A percentile compares a stretch with the other conserved stretches of the same genome.
Conservation (phyloP, 2,113 vertebrate species). For the Salvelinus namaycush region DNA sequence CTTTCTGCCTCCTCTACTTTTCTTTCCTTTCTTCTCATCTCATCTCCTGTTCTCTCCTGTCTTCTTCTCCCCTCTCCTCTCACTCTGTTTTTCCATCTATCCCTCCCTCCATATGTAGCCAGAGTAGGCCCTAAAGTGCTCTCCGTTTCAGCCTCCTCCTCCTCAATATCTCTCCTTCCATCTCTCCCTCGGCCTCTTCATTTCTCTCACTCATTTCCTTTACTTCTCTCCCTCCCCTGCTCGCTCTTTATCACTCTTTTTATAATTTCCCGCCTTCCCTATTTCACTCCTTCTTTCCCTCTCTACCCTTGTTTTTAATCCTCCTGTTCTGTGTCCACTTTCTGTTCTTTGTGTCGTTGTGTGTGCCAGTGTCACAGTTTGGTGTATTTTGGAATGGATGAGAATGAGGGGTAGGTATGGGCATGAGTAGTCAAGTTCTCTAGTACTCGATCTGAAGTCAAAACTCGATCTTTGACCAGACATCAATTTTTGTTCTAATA, state of each 20-base stretch:
- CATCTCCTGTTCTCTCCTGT: neutral
- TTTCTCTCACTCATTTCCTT: conserved; percentile 2
- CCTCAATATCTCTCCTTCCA: neutral
- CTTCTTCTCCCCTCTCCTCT: neutral
- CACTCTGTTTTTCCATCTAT: neutral
- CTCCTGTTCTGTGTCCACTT: neutral
- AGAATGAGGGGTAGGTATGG: neutral
- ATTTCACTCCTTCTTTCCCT: neutral
- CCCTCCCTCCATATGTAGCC: neutral
- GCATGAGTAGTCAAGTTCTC: too few species aligned
- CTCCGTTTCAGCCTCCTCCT: too few species aligned
- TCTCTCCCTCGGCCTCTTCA: neutral
- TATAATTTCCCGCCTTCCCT: neutral
- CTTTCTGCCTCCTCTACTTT: neutral
- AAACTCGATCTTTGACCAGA: too few species aligned
- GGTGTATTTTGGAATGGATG: neutral
- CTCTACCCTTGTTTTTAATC: neutral
- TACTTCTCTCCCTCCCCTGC: neutral
- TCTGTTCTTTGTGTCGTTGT: neutral
- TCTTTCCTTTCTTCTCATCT: neutral
- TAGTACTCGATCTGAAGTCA: too few species aligned
- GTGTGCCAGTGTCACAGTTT: too few species aligned
- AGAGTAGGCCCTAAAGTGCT: neutral
- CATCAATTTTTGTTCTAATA: too few species aligned
- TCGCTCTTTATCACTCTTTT: neutral